These are phyloP conservation scores for Probosciger aterrimus DNA, from an alignment of 2,113 vertebrate genomes.

Conservation along the genomic window DNA sequence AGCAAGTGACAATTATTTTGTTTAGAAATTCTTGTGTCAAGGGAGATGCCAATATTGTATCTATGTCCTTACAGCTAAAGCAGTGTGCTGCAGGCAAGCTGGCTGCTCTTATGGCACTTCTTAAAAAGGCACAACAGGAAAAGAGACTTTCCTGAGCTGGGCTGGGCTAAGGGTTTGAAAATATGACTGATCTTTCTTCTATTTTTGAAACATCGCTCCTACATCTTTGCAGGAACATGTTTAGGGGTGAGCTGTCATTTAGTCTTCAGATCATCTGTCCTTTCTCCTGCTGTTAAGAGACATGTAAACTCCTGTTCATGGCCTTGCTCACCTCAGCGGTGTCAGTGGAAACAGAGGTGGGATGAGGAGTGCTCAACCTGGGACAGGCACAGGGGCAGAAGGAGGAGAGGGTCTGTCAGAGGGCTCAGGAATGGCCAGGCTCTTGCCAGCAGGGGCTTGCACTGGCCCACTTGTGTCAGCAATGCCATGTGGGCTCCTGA, in stretches of 20 bases:
- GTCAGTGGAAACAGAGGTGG: background rate
- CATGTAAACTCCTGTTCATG: fast-evolving
- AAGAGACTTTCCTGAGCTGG: background rate
- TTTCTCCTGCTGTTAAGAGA: background rate
- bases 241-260: background rate
- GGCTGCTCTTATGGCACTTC: background rate
- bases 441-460: background rate
- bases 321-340: background rate
- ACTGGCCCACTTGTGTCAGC: background rate
- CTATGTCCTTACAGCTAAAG: background rate
- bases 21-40: conserved; percentile 15
- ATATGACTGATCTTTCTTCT: background rate
- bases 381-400: background rate
- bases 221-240: background rate
- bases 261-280: background rate
- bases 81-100: background rate
- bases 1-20: conserved; percentile 10
- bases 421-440: background rate
- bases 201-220: background rate
- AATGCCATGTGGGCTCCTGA: background rate
- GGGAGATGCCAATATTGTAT: background rate
- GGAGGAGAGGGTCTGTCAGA: background rate
- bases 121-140: background rate
- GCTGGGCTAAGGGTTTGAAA: background rate
- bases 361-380: background rate